Evolutionary conservation across 2,113 vertebrate genomes (phyloP).

Genomic region (Channa argus): DNA sequence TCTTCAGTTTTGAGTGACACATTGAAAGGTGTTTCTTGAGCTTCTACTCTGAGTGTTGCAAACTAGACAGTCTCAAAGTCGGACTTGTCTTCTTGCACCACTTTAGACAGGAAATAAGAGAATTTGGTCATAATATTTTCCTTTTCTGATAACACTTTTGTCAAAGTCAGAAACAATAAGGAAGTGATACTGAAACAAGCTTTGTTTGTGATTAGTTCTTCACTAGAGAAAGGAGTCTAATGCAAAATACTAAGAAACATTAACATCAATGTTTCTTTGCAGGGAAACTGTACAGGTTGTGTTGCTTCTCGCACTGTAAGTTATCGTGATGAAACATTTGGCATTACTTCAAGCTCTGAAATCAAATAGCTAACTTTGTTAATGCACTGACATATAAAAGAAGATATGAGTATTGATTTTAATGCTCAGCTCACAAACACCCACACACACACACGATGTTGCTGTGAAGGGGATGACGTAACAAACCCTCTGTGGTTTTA

Average conservation of each 20-base stretch:
- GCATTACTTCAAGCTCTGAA: not conserved
- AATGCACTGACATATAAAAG: not conserved
- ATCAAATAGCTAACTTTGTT: not conserved
- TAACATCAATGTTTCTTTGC: not conserved
- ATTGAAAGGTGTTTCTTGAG: not conserved
- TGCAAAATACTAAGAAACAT: not conserved
- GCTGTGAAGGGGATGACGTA: not conserved
- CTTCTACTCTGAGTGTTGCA: constrained; percentile 19
- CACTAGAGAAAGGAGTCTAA: not conserved
- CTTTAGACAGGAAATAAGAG: constrained; percentile 34
- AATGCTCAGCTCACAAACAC: not conserved
- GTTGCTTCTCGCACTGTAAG: not conserved
- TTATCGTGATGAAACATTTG: not conserved
- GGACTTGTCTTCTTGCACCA: not conserved
- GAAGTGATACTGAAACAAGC: not conserved
- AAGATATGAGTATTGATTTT: constrained; percentile 11
- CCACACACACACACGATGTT: not conserved
- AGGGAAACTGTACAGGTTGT: not conserved
- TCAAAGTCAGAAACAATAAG: not conserved
- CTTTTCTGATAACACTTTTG: constrained; percentile 1
- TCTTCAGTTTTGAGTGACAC: constrained; percentile 9
- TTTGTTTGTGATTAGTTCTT: not conserved
- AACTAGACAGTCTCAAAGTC: constrained; percentile 4
- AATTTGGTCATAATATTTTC: not conserved
- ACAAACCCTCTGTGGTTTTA: constrained; percentile 3